Evolutionary conservation across 2,797 vertebrate genomes (phyloP).

Genomic region (Harpagifer antarcticus): DNA sequence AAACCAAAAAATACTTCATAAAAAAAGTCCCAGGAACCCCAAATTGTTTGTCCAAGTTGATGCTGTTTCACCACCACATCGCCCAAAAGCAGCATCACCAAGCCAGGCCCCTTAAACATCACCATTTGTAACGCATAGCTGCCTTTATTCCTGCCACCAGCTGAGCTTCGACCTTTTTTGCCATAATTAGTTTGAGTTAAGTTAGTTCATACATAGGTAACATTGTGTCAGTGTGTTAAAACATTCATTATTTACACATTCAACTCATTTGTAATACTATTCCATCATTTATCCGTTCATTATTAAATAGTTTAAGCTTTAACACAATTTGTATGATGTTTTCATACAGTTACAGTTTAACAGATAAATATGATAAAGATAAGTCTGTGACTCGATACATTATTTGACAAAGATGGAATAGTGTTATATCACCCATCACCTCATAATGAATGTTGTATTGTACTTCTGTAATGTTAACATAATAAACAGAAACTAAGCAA

Average conservation of each 20-base stretch:
- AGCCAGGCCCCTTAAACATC: slow-evolving; percentile 25
- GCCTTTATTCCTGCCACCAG: slow-evolving; percentile 24
- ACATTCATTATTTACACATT: slow-evolving; percentile 2
- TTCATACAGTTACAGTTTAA: neutral
- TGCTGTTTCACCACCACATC: slow-evolving; percentile 9
- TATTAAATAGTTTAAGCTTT: neutral
- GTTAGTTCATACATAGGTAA: neutral
- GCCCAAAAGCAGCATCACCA: slow-evolving; percentile 50
- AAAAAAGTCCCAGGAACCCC: too few species aligned
- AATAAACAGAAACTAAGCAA: neutral
- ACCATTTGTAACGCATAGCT: slow-evolving; percentile 43
- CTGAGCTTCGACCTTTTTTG: slow-evolving; percentile 52
- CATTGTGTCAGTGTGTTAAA: neutral
- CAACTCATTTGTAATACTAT: slow-evolving; percentile 12
- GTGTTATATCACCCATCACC: neutral
- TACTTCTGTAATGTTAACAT: neutral
- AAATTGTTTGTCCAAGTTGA: neutral
- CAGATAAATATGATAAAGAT: neutral
- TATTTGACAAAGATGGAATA: neutral
- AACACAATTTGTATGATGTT: neutral
- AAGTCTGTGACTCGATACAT: neutral
- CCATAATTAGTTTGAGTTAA: slow-evolving; percentile 1
- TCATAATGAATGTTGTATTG: neutral
- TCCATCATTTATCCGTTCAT: neutral
- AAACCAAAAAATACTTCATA: slow-evolving; percentile 8